Conservation (phyloP, 2,888 invertebrate genomes). For the Stenodera caucasica region DNA sequence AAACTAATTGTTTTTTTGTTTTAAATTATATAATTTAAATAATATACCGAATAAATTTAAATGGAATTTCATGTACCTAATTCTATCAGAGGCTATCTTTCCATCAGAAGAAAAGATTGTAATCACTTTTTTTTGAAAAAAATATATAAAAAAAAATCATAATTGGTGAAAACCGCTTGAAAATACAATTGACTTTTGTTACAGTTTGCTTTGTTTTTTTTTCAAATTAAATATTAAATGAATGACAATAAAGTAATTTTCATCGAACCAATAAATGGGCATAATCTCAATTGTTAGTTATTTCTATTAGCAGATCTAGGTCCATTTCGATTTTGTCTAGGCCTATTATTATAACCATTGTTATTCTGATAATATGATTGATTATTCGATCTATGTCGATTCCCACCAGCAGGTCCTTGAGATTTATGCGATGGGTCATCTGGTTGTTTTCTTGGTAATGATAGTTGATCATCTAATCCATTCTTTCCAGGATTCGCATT, state of each 20-base stretch:
- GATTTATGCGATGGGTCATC: constrained; percentile 32
- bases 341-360: constrained; percentile 48
- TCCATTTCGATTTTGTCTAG: constrained; percentile 45
- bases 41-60: neutral
- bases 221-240: neutral
- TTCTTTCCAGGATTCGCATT: constrained; percentile 35
- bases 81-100: neutral
- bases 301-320: constrained; percentile 35
- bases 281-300: constrained; percentile 18
- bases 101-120: neutral
- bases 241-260: constrained; percentile 15
- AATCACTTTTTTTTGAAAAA: neutral
- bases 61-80: neutral
- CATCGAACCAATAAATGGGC: constrained; percentile 14
- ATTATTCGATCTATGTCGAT: constrained; percentile 37
- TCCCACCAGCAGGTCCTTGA: constrained; percentile 30
- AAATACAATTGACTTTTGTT: constrained; percentile 25
- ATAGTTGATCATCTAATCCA: constrained; percentile 32
- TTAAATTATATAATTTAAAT: neutral
- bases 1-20: neutral
- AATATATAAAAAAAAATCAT: neutral
- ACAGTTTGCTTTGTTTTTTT: constrained; percentile 17
- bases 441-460: constrained; percentile 39
- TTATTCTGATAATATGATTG: constrained; percentile 52
- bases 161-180: neutral